Percentiles rank a stretch among this genome's conserved stretches.
These are phyloP conservation scores for Automeris io DNA, from an alignment of 2,888 invertebrate species.

Conservation along the genomic window DNA sequence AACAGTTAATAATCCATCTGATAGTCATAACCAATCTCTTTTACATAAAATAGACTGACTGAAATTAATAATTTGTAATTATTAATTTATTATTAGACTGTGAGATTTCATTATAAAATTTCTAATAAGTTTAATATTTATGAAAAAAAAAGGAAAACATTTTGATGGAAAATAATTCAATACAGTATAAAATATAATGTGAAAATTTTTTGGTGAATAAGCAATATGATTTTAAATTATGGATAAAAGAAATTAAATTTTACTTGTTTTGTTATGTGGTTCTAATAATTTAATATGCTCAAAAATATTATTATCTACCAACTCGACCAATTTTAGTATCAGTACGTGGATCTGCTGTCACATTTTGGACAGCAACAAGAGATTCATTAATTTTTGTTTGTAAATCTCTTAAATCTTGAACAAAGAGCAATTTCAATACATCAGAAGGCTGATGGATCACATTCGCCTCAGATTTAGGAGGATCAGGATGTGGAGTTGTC, in stretches of 20 bases:
- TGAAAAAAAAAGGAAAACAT: too few species aligned
- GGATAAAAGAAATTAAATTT: not conserved
- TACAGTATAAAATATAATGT: too few species aligned
- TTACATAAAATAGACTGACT: too few species aligned
- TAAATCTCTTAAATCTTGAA: conserved; percentile 88
- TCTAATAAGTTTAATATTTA: too few species aligned
- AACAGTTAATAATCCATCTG: too few species aligned
- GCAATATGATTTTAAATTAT: too few species aligned
- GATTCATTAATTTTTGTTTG: conserved; percentile 97
- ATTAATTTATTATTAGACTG: too few species aligned
- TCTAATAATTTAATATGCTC: not conserved
- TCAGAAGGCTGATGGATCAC: conserved; percentile 73
- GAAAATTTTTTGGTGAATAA: too few species aligned
- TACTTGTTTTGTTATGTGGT: not conserved
- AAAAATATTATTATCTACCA: conserved; percentile 73
- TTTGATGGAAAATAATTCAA: too few species aligned
- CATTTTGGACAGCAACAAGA: conserved; percentile 92
- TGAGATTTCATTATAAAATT: too few species aligned
- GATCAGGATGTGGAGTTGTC: conserved; percentile 87
- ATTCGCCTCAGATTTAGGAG: conserved; percentile 43
- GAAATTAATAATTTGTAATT: too few species aligned
- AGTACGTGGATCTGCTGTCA: conserved; percentile 98
- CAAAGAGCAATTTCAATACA: conserved; percentile 86
- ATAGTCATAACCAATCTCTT: too few species aligned
- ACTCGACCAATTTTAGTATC: conserved; percentile 96